Percentiles rank a stretch among this genome's conserved stretches.
Evolutionary conservation across 2,888 invertebrate species (phyloP).

Genomic region (Atethmia centrago): DNA sequence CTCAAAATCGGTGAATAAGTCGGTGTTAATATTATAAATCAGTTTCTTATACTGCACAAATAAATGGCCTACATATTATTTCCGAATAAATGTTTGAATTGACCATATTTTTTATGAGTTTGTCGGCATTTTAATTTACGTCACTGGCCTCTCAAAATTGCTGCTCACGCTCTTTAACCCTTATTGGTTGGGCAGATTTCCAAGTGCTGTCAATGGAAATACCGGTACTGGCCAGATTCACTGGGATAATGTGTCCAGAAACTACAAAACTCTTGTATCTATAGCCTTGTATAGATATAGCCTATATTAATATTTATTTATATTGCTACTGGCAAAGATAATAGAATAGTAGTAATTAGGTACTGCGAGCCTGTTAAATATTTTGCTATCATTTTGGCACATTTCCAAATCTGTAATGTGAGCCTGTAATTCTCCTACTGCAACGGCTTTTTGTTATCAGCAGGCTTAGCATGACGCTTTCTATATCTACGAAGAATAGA

Average conservation of each 20-base stretch:
- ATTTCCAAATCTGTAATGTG: background rate
- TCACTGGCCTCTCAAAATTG: constrained; percentile 42
- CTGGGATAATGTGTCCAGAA: constrained; percentile 2
- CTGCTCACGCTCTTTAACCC: constrained; percentile 55
- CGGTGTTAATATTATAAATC: background rate
- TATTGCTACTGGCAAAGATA: background rate
- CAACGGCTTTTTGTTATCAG: background rate
- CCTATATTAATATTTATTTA: background rate
- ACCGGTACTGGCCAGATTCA: constrained; percentile 9
- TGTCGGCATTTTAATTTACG: constrained; percentile 45
- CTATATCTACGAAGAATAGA: no score
- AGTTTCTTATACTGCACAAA: constrained; percentile 16
- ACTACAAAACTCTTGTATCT: background rate
- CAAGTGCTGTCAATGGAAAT: constrained; percentile 31
- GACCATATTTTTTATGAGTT: constrained; percentile 53
- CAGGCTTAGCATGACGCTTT: no score
- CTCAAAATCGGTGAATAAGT: background rate
- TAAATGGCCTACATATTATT: constrained; percentile 44
- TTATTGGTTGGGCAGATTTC: constrained; percentile 53
- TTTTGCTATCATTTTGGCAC: background rate
- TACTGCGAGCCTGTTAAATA: background rate
- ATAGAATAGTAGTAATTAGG: background rate
- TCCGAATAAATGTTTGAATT: constrained; percentile 28
- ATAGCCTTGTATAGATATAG: background rate
- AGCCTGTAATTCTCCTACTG: background rate